These are phyloP conservation scores for human (Homo sapiens) DNA, from an alignment of 2,113 vertebrate genomes.

Conservation along the genomic window DNA sequence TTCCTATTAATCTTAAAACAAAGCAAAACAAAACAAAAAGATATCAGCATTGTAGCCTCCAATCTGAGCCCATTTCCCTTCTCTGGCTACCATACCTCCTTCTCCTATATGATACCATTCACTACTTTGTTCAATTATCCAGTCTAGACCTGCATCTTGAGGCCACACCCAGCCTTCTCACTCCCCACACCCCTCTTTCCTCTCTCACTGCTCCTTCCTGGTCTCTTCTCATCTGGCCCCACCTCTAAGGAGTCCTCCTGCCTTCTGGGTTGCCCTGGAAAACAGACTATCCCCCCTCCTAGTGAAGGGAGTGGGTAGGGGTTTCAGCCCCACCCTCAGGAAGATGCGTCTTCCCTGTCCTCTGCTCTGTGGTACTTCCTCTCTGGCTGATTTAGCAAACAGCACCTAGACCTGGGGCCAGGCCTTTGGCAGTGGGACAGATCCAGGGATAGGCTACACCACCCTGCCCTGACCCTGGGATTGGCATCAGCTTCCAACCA, in stretches of 20 bases:
- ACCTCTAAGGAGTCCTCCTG: not conserved
- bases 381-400: constrained; percentile 40
- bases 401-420: constrained; percentile 42
- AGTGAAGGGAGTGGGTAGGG: not conserved
- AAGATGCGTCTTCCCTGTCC: constrained; percentile 60
- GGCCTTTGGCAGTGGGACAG: not conserved
- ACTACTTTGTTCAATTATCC: not conserved
- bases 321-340: constrained; percentile 62
- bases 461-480: not conserved
- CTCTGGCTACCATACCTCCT: not conserved
- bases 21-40: not conserved
- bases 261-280: not conserved
- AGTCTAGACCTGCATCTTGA: constrained; percentile 56
- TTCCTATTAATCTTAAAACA: not conserved
- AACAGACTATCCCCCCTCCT: not conserved
- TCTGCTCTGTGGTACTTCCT: constrained; percentile 66
- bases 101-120: not conserved
- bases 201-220: not conserved
- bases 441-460: not conserved
- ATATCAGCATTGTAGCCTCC: not conserved
- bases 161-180: constrained; percentile 38
- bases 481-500: not conserved
- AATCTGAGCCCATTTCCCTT: not conserved
- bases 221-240: not conserved
- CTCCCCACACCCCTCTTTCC: not conserved